Evolutionary conservation across 2,797 vertebrate genomes (phyloP).

Genomic region (Pipistrellus nathusii): DNA sequence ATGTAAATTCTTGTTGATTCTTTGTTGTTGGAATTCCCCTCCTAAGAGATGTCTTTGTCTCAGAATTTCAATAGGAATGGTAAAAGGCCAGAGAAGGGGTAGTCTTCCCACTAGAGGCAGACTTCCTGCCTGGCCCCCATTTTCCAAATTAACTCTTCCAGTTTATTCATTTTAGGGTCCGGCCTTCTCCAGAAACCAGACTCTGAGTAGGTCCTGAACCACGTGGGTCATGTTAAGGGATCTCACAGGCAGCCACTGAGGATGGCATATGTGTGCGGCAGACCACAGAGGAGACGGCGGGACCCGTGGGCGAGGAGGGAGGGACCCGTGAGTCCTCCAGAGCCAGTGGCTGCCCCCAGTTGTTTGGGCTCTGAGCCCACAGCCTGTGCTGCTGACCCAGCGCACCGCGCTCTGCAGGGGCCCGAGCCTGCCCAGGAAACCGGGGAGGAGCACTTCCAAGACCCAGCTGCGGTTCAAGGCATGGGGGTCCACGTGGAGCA

Average conservation of each 20-base stretch:
- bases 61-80: too few species aligned
- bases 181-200: too few species aligned
- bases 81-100: too few species aligned
- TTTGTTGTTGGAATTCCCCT: too few species aligned
- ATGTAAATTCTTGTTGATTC: too few species aligned
- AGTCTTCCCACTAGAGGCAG: too few species aligned
- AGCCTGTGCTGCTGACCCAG: accelerated
- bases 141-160: too few species aligned
- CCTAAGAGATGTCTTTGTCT: too few species aligned
- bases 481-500: too few species aligned
- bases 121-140: too few species aligned
- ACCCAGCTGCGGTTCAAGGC: conserved; percentile 43
- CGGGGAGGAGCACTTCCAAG: conserved; percentile 40
- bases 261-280: not conserved
- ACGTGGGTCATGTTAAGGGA: too few species aligned
- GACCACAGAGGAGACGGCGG: not conserved
- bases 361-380: not conserved
- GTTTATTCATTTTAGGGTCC: too few species aligned
- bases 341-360: not conserved
- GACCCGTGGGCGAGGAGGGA: accelerated
- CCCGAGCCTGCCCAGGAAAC: not conserved
- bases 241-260: not conserved
- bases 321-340: not conserved
- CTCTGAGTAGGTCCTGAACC: not conserved
- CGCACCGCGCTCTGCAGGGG: accelerated